A percentile compares a stretch with the other conserved stretches of the same genome.
These are phyloP conservation scores for Meleagris gallopavo DNA, from an alignment of 2,113 vertebrate species.

Conservation along the genomic window DNA sequence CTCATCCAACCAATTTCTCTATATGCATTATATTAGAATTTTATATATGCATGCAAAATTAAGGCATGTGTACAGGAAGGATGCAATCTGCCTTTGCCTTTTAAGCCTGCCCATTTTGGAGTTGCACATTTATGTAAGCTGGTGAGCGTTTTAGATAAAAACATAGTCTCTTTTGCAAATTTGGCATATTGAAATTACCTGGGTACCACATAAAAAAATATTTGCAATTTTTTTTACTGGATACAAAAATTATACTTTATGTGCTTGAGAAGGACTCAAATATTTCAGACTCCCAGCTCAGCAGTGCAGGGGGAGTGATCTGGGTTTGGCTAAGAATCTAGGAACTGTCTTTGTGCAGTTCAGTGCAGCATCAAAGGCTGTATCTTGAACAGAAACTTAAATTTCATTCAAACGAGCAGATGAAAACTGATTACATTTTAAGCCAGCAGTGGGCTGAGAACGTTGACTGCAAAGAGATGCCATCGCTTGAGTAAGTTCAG, in stretches of 20 bases:
- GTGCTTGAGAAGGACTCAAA: not conserved
- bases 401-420: not conserved
- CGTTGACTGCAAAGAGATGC: not conserved
- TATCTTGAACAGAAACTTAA: not conserved
- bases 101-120: not conserved
- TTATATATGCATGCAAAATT: fast-evolving
- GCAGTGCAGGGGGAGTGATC: not conserved
- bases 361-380: not conserved
- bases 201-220: not conserved
- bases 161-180: not conserved
- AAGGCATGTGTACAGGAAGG: not conserved
- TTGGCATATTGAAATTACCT: not conserved
- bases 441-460: not conserved
- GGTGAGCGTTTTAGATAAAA: not conserved
- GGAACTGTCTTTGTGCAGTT: not conserved
- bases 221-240: not conserved
- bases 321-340: not conserved
- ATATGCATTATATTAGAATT: not conserved
- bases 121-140: not conserved
- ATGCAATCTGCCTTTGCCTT: not conserved
- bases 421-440: conserved; percentile 1
- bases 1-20: not conserved
- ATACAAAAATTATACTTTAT: not conserved
- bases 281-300: not conserved
- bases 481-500: not conserved